phyloP scores from a whole-genome alignment of 2,888 invertebrate genomes.

The Oligia fasciuncula region DNA sequence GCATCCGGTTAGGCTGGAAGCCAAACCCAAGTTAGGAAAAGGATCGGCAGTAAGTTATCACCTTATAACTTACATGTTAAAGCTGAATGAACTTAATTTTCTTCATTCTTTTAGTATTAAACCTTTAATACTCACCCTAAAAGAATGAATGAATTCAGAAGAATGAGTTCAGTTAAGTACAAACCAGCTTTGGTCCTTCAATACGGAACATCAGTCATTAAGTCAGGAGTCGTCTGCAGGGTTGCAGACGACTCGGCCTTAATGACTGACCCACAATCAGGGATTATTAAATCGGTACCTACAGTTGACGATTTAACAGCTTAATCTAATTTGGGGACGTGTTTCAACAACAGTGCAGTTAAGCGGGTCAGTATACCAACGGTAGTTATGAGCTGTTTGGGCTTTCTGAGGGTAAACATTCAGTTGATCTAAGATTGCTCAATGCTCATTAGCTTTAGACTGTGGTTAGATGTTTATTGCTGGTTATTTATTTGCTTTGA shows the following conservation, averaged over 20 bases:
- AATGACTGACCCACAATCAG: constrained; percentile 61
- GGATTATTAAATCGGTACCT: constrained; percentile 66
- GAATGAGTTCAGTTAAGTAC: background rate
- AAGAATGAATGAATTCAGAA: no score
- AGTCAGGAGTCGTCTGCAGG: no score
- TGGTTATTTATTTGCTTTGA: background rate
- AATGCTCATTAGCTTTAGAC: background rate
- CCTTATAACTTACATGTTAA: no score
- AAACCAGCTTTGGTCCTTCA: constrained; percentile 10
- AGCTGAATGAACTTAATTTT: no score
- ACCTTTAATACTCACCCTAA: no score
- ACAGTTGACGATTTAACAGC: constrained; percentile 61
- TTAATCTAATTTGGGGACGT: constrained; percentile 73
- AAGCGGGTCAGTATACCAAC: constrained; percentile 48
- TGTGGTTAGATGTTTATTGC: background rate
- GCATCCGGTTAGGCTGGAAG: no score
- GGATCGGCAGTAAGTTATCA: no score
- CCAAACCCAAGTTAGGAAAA: no score
- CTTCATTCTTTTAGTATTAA: no score
- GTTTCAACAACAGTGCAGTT: constrained; percentile 61
- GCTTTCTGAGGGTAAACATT: constrained; percentile 24
- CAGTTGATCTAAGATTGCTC: constrained; percentile 23
- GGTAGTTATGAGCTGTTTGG: constrained; percentile 21
- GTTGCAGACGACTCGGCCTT: constrained; percentile 18
- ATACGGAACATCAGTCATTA: background rate